Base-by-base conservation (phyloP, 2,113 vertebrate genomes). In the Calyptommatus sinebrachiatus region DNA sequence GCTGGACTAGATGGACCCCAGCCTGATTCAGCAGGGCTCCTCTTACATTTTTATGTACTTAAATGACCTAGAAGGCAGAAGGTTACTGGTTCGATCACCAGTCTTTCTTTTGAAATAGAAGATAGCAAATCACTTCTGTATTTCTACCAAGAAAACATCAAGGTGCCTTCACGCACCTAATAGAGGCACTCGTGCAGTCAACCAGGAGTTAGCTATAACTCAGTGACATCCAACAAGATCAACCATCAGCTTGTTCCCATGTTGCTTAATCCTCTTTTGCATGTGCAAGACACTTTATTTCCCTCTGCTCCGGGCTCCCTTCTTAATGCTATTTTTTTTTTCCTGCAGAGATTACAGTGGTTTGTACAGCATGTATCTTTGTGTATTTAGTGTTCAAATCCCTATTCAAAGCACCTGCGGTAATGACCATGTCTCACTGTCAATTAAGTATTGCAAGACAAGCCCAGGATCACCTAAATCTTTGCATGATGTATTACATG, bases 391-490 rank as follows among this genome's bases (percentile, higher is more conserved):
- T 78, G 22, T 71, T 61, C 50, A 53, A n/a, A 45, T 61, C 50
- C 66, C 67, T 78, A 61, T 70, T 70, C 76, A 70, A 78, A 78
- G 50, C 76, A 78, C 67, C 67, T 78, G 69, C 67, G 18, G 46
- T 53, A 77, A 53, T 28, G 31, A 78, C 53, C 46, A 50, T 69
- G 66, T 50, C 66, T 78, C n/a, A 7, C 60, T 69, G 76, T 62
- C 69, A 31, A 46, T 78, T 46, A 70, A 60, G 24, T 78, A 71
- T 28, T 22, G 77, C 7, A 20, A 78, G 67, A 78, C 68, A 45
- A 46, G 50, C 67, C 24, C 67, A 28, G 67, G 77, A 71, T 71
- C 70, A 61, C 53, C 71, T 71, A 78, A 78, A 78, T 78, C 61
- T 62, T 78, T 78, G 77, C 77, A 78, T 78, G 67, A 67, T 28